Evolutionary conservation across 2,113 vertebrate species (phyloP).

Genomic region (Nesogale talazaci): DNA sequence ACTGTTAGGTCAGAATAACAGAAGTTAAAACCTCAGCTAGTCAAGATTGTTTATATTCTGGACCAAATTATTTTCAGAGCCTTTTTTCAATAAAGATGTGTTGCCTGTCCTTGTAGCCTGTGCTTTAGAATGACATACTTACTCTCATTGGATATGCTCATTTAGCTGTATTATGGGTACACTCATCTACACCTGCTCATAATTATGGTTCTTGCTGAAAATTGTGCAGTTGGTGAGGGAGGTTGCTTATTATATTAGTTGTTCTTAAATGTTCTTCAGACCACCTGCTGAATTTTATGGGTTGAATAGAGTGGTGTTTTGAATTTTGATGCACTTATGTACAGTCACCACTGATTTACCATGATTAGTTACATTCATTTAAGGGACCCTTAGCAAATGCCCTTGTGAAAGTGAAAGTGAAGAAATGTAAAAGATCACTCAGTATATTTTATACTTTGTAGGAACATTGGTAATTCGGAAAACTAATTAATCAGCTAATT

Average conservation of each 20-base stretch:
- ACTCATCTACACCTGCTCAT: constrained; percentile 62
- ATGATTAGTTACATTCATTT: constrained; percentile 73
- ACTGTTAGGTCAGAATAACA: neutral
- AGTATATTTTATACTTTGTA: constrained; percentile 66
- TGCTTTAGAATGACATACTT: constrained; percentile 42
- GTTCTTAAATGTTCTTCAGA: constrained; percentile 72
- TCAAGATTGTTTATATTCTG: neutral
- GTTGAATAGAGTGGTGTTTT: constrained; percentile 66
- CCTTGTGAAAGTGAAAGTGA: constrained; percentile 76
- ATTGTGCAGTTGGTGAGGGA: constrained; percentile 55
- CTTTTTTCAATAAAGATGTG: neutral
- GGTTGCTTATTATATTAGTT: constrained; percentile 62
- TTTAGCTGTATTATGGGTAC: constrained; percentile 57
- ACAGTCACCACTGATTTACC: constrained; percentile 58
- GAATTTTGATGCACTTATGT: constrained; percentile 63
- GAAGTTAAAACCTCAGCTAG: neutral
- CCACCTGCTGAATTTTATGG: constrained; percentile 72
- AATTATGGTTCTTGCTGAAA: constrained; percentile 66
- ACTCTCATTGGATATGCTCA: constrained; percentile 37
- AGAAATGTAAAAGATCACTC: constrained; percentile 60
- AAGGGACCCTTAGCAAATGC: constrained; percentile 57
- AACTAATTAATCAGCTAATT: constrained; percentile 81
- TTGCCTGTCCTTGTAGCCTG: constrained; percentile 38
- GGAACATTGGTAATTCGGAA: constrained; percentile 65
- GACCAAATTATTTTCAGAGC: constrained; percentile 28